Base-by-base conservation (phyloP, 2,888 invertebrate genomes). In the Sceliomorpha sp. region DNA sequence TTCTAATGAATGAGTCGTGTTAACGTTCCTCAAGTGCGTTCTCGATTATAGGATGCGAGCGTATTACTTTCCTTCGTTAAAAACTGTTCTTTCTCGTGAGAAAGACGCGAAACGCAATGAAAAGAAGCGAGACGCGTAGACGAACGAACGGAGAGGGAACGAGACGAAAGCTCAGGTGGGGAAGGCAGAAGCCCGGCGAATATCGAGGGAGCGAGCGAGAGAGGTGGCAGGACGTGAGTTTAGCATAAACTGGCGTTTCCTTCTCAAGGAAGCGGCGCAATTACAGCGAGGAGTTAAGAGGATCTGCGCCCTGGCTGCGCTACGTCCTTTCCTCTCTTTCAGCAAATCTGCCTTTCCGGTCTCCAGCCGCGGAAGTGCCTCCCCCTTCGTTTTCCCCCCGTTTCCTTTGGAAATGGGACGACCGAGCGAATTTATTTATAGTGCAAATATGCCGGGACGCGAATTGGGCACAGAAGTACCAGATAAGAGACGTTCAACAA, bases 241-340 rank as follows among this genome's bases (percentile, higher is more conserved):
- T 76, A 75, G 60, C 68, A 75, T 78, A 77, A 77, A 78, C 77
- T 77, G 72, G 75, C 75, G 72, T 79, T 78, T 80, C 77, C 77
- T 76, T 76, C 79, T 80, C 72, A 74, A 77, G 74, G 73, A 75
- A 79, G 75, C 72, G 75, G 64, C 74, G 73, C 73, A 72, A 76
- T 77, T 78, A 73, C 67, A 68, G 68, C 73, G 70, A 77, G 78
- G 75, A 72, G 73, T 73, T 77, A 77, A 77, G 81, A 80, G 81
- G 78, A 79, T 81, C 73, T 70, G 75, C 72, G 72, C 72, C 72
- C 73, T 70, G 76, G 45, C 76, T 75, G 75, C 74, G 62, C 58
- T 66, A 63, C 59, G 62, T 63, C 58, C 58, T 63, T 66, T 67
- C 45, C 62, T 44, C 71, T 50, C 59, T 55, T 53, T 50, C 26